A percentile compares a stretch with the other conserved stretches of the same genome.
phyloP scores from a whole-genome alignment of 2,113 vertebrate species.

The Pantherophis guttatus region DNA sequence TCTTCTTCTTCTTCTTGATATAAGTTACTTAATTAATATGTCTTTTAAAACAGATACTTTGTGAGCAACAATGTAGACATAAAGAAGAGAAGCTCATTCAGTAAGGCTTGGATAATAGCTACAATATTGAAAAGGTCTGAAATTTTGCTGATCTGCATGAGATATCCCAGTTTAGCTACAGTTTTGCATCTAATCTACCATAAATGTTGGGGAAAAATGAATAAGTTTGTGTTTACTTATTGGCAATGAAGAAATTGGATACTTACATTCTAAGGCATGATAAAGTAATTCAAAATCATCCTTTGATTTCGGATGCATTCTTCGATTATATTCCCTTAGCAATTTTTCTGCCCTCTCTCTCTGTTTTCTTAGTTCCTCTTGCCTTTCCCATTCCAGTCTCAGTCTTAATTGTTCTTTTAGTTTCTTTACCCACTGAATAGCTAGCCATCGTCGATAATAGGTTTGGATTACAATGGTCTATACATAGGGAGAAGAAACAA shows the following conservation, averaged over 20 bases:
- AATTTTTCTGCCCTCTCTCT: constrained; percentile 77
- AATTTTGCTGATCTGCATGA: background rate
- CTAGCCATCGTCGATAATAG: constrained; percentile 78
- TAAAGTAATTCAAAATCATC: constrained; percentile 88
- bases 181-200: background rate
- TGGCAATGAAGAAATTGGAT: background rate
- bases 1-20: background rate
- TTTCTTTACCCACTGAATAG: constrained; percentile 64
- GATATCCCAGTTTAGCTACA: background rate
- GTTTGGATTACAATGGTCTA: constrained; percentile 85
- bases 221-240: background rate
- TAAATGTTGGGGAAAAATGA: background rate
- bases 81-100: background rate
- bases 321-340: constrained; percentile 70
- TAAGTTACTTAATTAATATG: constrained; percentile 34
- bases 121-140: background rate
- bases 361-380: constrained; percentile 68
- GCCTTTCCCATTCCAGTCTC: constrained; percentile 73
- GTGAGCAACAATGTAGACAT: background rate
- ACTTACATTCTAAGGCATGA: constrained; percentile 84
- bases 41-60: background rate
- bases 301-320: constrained; percentile 78
- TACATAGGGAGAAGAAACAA: background rate
- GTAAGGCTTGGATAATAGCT: background rate
- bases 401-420: constrained; percentile 67